Evolutionary conservation across 35 echinoderm and acorn worm species (phyloP), one percentile per base, ranked within the genome.

Genomic region (Holothuria glaberrima): DNA sequence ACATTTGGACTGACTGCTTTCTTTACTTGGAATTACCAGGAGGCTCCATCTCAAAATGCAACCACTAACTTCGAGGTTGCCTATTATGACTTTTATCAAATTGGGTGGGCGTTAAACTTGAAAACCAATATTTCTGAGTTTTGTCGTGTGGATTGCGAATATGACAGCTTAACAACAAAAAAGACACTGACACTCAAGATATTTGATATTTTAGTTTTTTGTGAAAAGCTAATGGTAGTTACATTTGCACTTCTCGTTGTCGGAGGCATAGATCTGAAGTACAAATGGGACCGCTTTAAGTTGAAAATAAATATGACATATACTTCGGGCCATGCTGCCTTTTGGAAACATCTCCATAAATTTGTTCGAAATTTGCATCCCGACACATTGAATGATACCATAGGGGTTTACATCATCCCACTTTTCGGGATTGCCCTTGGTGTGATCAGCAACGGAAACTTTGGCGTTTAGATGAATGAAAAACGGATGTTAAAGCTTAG

Each of bases 261-360:
- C 19, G 80, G 80, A 29, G 80, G 80, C 46, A 61, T 84, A 31
- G 80, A 84, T 84, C 30, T 84, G 12, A 84, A 84, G 20, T 61
- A 84, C 56, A 48, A 84, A 41, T 84, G 80, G 80, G 59, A 59
- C 18, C 80, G 46, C 6, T 84, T 84, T n/a, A 25, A 84, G 57
- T 21, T 84, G 57, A 84, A 84, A 19, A 36, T 84, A 17, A 27
- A 31, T n/a, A 24, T 84, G 21, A 59, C 29, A 12, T 22, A 14
- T 6, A 33, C 29, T 3, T 22, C 25, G n/a, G 26, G 12, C 3
- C 9, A 84, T 59, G 29, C 4, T 61, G 10, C 0, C 3, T 69
- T 28, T 35, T 84, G 80, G 80, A 84, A 84, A 44, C n/a, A 54
- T 33, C 80, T 84, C 31, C 3, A 48, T 84, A 57, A 61, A 36